Percentiles rank a stretch among this genome's conserved stretches.
phyloP scores from a whole-genome alignment of 1,140 invertebrate species.

The Leptinotarsa defecta region DNA sequence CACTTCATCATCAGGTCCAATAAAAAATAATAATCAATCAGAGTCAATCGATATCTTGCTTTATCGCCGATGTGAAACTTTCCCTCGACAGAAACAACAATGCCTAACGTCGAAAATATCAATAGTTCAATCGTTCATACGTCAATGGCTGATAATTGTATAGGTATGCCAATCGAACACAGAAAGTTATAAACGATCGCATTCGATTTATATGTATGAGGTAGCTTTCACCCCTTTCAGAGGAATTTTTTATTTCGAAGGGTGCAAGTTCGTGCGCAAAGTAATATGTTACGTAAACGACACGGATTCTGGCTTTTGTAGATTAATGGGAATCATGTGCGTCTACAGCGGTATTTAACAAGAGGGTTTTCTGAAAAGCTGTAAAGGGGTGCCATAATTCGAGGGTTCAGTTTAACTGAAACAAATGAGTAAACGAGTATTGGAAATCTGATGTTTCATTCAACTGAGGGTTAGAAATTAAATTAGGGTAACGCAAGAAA shows the following conservation, averaged over 20 bases:
- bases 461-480: no score
- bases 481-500: no score
- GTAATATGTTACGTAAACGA: conserved; percentile 8
- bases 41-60: not conserved
- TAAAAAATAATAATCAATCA: conserved; percentile 10
- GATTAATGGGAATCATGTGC: conserved; percentile 1
- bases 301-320: not conserved
- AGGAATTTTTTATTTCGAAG: not conserved
- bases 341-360: not conserved
- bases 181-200: not conserved
- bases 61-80: conserved; percentile 2
- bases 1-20: not conserved
- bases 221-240: not conserved
- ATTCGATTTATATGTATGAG: not conserved
- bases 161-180: not conserved
- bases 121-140: not conserved
- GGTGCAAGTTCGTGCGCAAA: not conserved
- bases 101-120: not conserved
- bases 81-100: conserved; percentile 5
- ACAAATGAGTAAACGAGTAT: no score
- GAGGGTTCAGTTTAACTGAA: no score
- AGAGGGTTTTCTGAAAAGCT: no score
- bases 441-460: no score
- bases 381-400: no score
- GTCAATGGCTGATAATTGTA: not conserved